Percentiles rank a stretch among this genome's conserved stretches.
Evolutionary conservation across 2,113 vertebrate species (phyloP).

Genomic region (Vombatus ursinus): DNA sequence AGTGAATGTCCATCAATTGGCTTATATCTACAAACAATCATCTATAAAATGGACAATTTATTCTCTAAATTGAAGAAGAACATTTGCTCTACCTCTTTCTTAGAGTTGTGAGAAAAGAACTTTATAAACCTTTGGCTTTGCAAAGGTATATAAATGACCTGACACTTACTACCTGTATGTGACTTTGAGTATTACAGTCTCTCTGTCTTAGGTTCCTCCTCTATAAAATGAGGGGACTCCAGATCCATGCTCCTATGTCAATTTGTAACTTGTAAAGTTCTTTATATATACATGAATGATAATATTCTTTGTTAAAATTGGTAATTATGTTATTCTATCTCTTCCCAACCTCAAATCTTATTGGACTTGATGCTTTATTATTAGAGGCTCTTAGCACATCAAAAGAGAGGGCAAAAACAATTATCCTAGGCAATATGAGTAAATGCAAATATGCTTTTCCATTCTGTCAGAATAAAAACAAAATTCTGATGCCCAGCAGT

Average conservation of each 20-base stretch:
- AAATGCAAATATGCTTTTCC: not conserved
- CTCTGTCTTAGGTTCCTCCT: not conserved
- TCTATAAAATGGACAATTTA: not conserved
- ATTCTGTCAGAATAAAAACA: not conserved
- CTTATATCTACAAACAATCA: not conserved
- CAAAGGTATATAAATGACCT: too few species aligned
- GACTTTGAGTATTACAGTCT: too few species aligned
- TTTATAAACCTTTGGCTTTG: too few species aligned
- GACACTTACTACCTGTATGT: too few species aligned
- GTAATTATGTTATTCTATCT: not conserved
- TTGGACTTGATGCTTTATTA: not conserved
- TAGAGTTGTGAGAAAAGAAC: too few species aligned
- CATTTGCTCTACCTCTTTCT: too few species aligned
- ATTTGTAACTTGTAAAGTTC: not conserved
- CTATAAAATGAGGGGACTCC: not conserved
- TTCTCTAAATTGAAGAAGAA: not conserved
- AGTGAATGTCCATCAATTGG: not conserved
- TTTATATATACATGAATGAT: not conserved
- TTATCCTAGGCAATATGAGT: not conserved
- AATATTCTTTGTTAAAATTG: not conserved
- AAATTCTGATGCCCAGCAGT: not conserved
- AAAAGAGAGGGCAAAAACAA: not conserved
- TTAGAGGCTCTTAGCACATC: not conserved
- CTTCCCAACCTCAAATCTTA: not conserved
- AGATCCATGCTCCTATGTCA: not conserved